A percentile compares a stretch with the other conserved stretches of the same genome.
Conservation (phyloP, 2,888 invertebrate species). For the Hypena proboscidalis region DNA sequence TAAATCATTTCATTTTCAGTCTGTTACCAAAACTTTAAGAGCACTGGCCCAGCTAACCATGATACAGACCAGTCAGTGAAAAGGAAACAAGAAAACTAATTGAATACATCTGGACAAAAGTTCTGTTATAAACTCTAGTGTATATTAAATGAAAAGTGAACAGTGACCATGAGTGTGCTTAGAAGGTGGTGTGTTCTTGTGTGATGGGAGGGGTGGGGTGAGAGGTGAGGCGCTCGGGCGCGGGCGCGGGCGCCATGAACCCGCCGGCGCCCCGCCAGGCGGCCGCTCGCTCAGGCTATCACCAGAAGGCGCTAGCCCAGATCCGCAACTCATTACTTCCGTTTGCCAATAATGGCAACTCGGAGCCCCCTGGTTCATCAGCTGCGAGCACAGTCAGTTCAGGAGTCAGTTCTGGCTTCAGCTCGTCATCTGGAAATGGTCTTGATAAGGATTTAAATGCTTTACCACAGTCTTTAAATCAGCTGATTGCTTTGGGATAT, state of each 20-base stretch:
- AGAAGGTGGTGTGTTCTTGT: constrained; percentile 63
- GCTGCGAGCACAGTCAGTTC: constrained; percentile 90
- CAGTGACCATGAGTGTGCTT: constrained; percentile 60
- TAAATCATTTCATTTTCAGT: constrained; percentile 32
- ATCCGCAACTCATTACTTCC: constrained; percentile 93
- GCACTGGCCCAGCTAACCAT: constrained; percentile 23
- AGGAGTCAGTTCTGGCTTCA: constrained; percentile 86
- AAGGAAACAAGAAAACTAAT: constrained; percentile 29
- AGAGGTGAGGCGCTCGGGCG: constrained; percentile 82
- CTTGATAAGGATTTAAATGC: constrained; percentile 88
- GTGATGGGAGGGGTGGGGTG: constrained; percentile 84
- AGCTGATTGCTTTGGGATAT: constrained; percentile 89
- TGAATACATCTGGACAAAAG: constrained; percentile 27
- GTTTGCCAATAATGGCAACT: constrained; percentile 88
- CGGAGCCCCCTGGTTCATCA: constrained; percentile 88
- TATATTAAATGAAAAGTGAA: constrained; percentile 52
- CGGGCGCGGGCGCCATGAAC: constrained; percentile 87
- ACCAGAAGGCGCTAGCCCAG: constrained; percentile 94
- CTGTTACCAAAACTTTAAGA: constrained; percentile 17
- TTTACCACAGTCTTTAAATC: constrained; percentile 87
- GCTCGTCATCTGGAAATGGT: constrained; percentile 84
- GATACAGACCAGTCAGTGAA: constrained; percentile 35
- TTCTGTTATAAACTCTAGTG: constrained; percentile 44
- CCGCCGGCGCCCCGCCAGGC: constrained; percentile 87
- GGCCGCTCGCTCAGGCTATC: constrained; percentile 92